Percentiles rank a stretch among this genome's conserved stretches.
Conservation (phyloP, 2,113 vertebrate genomes). For the Lepisosteus osseus region DNA sequence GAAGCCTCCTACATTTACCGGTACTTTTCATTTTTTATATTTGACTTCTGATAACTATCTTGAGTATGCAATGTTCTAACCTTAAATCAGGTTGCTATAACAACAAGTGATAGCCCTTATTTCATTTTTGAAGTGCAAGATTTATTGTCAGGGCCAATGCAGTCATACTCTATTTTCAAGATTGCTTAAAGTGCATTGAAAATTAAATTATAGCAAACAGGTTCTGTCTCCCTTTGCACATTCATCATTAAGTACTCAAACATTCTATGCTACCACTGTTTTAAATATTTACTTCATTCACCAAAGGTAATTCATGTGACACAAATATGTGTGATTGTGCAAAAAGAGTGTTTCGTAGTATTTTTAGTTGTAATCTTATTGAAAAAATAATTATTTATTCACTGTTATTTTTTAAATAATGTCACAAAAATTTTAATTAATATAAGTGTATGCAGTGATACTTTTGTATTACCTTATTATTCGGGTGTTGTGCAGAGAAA, state of each 20-base stretch:
- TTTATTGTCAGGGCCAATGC: conserved; percentile 53
- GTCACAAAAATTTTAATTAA: no score
- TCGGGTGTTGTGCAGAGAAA: background rate
- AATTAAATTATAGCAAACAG: conserved; percentile 53
- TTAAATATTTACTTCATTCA: background rate
- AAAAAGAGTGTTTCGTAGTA: background rate
- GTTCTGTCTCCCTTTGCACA: conserved; percentile 24
- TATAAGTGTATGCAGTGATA: no score
- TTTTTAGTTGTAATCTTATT: no score
- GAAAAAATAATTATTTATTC: no score
- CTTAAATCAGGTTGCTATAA: conserved; percentile 63
- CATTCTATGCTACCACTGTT: conserved; percentile 7
- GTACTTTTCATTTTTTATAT: background rate
- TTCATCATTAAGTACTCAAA: conserved; percentile 17
- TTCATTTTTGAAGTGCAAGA: conserved; percentile 48
- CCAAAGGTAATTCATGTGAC: no score
- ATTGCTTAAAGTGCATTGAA: conserved; percentile 53
- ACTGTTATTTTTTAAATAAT: no score
- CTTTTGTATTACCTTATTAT: no score
- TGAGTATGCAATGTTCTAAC: conserved; percentile 4
- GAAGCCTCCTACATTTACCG: background rate
- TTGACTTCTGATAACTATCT: background rate
- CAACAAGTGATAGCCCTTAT: conserved; percentile 52
- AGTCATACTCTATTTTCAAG: conserved; percentile 55
- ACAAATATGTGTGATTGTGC: conserved; percentile 12